Base-by-base conservation (phyloP, 2,888 invertebrate species). In the Conistra vaccinii region DNA sequence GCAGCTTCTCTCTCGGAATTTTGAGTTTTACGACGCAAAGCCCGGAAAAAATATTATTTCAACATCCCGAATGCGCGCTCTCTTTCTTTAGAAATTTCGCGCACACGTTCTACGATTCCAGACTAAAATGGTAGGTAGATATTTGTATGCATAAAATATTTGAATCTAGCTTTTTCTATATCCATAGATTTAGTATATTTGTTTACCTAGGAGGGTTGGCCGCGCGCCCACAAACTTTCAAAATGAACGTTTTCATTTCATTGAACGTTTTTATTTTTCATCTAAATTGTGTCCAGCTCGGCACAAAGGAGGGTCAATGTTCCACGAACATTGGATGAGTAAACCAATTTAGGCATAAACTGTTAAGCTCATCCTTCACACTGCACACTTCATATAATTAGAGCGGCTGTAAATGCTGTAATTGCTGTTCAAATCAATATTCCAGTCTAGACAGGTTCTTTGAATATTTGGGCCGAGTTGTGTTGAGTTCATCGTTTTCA, bases 391-490 rank as follows among this genome's bases (percentile, higher is more conserved):
- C 42, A 69, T 81, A 81, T 76, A 55, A 87, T 89, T 85, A 85
- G 84, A 66, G 68, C 74, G 69, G 69, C 65, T 35, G 57, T 42
- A 14, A 4, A 39, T 10, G 39, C 39, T 39, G 42, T 80, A 84
- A 86, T 83, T 83, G 78, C 35, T 48, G 79, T 51, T 66, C 74
- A 65, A 79, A 80, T 84, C 84, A 79, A 87, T 82, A 83, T 76
- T 80, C 65, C 67, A 80, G 87, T 88, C 87, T 85, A 87, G 87
- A 88, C 87, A 51, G 62, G 62, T 66, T 74, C 70, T 67, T 61
- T 78, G 53, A n/a, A 17, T 69, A 74, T 42, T 39, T 20, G 23
- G 42, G 26, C 45, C 26, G 55, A n/a, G 7, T 29, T 17, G 55
- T 17, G 12, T 32, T 26, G 53, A 39, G 55, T 32, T 74, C 39